Conservation (phyloP, 2,888 invertebrate species). For the Coleophora deauratella region DNA sequence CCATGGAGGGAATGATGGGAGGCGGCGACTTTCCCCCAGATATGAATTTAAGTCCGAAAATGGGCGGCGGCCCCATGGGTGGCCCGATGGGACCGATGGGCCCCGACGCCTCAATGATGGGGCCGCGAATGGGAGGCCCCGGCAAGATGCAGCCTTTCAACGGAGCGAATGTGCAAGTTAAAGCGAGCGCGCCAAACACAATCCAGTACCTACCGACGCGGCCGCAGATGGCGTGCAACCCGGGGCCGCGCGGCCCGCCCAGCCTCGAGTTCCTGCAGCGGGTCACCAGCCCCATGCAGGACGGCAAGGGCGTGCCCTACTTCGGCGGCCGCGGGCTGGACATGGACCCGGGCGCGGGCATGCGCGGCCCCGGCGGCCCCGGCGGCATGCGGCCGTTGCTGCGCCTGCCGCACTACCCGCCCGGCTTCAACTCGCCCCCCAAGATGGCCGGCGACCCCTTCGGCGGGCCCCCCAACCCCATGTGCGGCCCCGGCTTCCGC, state of each 20-base stretch:
- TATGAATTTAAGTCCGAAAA: constrained; percentile 78
- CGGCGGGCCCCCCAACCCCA: constrained; percentile 36
- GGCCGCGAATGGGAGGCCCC: constrained; percentile 75
- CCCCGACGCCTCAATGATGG: constrained; percentile 77
- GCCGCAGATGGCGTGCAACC: constrained; percentile 85
- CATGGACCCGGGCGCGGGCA: constrained; percentile 48
- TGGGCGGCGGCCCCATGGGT: constrained; percentile 72
- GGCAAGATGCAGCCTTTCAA: constrained; percentile 75
- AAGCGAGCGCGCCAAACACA: constrained; percentile 97
- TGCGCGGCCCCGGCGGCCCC: constrained; percentile 24
- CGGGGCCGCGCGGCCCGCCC: constrained; percentile 85
- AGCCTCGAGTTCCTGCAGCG: constrained; percentile 92
- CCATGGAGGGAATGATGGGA: constrained; percentile 72
- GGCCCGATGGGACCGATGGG: constrained; percentile 70
- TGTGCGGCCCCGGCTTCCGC: constrained; percentile 57
- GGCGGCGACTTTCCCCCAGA: constrained; percentile 65
- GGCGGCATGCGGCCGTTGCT: constrained; percentile 60
- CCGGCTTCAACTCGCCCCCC: constrained; percentile 63
- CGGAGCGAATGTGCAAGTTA: constrained; percentile 89
- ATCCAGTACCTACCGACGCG: constrained; percentile 98
- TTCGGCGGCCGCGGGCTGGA: constrained; percentile 68
- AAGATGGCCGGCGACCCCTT: constrained; percentile 55
- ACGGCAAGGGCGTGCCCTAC: constrained; percentile 79
- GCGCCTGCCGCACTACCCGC: constrained; percentile 64
- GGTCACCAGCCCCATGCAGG: constrained; percentile 88